Conservation (phyloP, 2,888 invertebrate genomes). For the Caenorhabditis sp. region DNA sequence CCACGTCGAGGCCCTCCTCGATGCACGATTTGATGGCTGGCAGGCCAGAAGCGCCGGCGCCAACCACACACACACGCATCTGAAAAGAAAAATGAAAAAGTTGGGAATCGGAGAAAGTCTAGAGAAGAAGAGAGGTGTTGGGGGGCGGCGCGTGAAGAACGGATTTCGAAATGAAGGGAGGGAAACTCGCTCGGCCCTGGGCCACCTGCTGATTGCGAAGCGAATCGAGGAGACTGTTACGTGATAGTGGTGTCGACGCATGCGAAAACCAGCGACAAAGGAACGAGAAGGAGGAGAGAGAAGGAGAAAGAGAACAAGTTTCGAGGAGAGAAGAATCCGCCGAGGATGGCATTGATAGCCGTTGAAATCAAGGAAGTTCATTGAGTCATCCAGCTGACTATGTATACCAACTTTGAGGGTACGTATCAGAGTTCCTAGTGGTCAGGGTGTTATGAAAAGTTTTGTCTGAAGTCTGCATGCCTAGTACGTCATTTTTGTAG, state of each 20-base stretch:
- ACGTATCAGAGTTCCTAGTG: too few species aligned
- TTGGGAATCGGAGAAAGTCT: not conserved
- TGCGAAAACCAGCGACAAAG: conserved; percentile 52
- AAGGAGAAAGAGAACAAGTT: conserved; percentile 19
- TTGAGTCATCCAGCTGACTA: too few species aligned
- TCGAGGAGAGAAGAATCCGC: conserved; percentile 6
- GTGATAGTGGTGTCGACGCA: conserved; percentile 53
- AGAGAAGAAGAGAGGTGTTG: not conserved
- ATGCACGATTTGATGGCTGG: conserved; percentile 76
- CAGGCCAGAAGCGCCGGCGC: conserved; percentile 77
- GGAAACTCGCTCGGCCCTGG: conserved; percentile 21
- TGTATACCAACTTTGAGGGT: too few species aligned
- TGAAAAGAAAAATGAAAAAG: conserved; percentile 14
- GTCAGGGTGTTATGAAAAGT: too few species aligned
- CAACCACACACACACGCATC: conserved; percentile 75
- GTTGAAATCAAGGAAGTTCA: not conserved
- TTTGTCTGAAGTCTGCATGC: too few species aligned
- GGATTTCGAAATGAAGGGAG: conserved; percentile 15
- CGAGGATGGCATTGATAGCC: conserved; percentile 38
- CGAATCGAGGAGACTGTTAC: conserved; percentile 43
- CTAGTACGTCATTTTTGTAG: too few species aligned
- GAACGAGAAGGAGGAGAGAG: conserved; percentile 24
- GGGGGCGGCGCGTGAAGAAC: not conserved
- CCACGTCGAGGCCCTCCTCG: conserved; percentile 74
- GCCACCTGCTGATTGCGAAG: conserved; percentile 40